A percentile compares a stretch with the other conserved stretches of the same genome.
phyloP scores from a whole-genome alignment of 2,797 vertebrate genomes.

The Potorous gilbertii region DNA sequence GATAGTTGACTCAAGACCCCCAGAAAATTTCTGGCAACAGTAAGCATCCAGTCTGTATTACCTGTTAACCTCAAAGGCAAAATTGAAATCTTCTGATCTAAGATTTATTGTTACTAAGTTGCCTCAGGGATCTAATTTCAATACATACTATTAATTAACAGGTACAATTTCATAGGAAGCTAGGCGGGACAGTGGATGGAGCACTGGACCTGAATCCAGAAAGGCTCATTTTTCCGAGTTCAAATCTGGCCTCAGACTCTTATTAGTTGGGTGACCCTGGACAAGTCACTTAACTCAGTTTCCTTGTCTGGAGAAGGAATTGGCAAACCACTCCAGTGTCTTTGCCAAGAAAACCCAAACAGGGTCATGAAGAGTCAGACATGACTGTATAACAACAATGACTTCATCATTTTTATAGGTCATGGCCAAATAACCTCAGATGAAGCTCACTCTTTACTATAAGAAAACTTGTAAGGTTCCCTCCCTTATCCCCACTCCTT shows the following conservation, averaged over 20 bases:
- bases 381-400: background rate
- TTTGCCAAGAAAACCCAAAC: background rate
- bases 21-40: background rate
- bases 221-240: background rate
- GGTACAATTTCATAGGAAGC: background rate
- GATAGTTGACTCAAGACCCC: background rate
- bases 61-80: background rate
- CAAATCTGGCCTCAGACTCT: background rate
- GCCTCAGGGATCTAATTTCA: background rate
- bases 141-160: background rate
- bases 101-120: background rate
- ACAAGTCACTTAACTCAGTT: background rate
- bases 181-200: background rate
- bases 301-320: background rate
- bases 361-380: background rate
- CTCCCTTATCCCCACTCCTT: background rate
- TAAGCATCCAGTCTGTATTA: background rate
- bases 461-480: background rate
- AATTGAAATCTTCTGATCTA: background rate
- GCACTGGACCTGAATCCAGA: background rate
- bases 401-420: background rate
- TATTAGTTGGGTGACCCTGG: background rate
- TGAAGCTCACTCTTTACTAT: background rate
- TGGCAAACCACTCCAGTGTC: background rate
- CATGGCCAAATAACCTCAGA: background rate